phyloP scores from a whole-genome alignment of 1,140 invertebrate species.

The Dysdera silvatica region DNA sequence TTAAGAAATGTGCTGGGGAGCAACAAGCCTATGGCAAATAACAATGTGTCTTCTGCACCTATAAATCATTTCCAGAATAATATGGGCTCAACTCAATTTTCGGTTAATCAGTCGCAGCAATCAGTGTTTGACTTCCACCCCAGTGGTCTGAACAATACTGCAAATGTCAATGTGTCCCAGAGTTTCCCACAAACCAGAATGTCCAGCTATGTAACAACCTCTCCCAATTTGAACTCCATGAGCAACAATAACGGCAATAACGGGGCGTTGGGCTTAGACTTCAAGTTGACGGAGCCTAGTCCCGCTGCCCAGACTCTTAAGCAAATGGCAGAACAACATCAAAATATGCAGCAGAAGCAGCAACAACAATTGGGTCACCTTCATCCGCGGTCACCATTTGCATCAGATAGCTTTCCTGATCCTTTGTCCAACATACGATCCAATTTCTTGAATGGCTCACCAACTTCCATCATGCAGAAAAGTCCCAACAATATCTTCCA shows the following conservation, averaged over 20 bases:
- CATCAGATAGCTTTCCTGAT: constrained; percentile 20
- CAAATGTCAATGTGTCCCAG: background rate
- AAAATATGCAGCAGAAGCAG: constrained; percentile 63
- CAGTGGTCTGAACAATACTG: background rate
- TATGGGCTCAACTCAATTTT: constrained; percentile 7
- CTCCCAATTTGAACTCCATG: constrained; percentile 9
- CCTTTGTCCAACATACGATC: constrained; percentile 12
- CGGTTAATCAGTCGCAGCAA: constrained; percentile 8
- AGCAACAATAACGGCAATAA: constrained; percentile 13
- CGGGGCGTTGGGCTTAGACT: constrained; percentile 39
- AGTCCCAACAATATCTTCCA: constrained; percentile 17
- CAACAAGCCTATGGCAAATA: constrained; percentile 12
- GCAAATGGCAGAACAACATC: constrained; percentile 93
- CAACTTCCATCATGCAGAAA: constrained; percentile 15
- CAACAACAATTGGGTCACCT: background rate
- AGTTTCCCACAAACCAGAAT: background rate
- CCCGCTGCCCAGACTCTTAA: constrained; percentile 87
- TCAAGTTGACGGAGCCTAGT: constrained; percentile 46
- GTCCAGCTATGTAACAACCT: constrained; percentile 1
- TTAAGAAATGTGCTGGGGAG: constrained; percentile 9
- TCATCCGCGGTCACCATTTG: constrained; percentile 18
- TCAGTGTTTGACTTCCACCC: constrained; percentile 16
- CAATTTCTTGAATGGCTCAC: constrained; percentile 13
- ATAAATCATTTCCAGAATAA: constrained; percentile 14
- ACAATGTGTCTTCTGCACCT: too few species aligned